These are phyloP conservation scores for Bos indicus DNA, from an alignment of 2,113 vertebrate species.

Conservation along the genomic window DNA sequence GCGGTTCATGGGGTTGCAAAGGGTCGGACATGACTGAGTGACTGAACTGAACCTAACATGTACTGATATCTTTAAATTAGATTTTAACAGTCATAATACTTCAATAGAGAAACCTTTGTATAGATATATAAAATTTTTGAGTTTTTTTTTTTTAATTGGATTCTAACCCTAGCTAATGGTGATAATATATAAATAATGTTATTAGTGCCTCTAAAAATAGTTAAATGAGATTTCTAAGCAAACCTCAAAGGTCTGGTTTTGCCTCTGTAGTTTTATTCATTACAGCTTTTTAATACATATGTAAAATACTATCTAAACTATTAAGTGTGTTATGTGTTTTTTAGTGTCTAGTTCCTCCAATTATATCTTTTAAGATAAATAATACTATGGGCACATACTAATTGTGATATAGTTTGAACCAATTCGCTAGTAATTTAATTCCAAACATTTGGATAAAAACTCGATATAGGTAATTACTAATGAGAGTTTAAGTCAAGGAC, in stretches of 20 bases:
- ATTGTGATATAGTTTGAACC: not conserved
- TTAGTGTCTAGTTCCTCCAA: not conserved
- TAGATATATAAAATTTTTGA: not conserved
- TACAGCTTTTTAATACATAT: not conserved
- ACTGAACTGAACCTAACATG: not conserved
- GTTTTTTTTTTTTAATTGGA: not conserved
- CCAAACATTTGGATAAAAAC: not conserved
- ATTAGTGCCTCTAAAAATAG: not conserved
- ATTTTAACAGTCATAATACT: not conserved
- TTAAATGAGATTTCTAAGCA: not conserved
- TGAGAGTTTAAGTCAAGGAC: not conserved
- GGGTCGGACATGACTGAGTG: rapidly evolving
- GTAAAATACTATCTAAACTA: not conserved
- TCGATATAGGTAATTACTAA: not conserved
- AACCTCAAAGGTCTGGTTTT: not conserved
- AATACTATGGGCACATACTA: not conserved
- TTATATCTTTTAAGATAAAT: not conserved
- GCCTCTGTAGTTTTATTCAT: not conserved
- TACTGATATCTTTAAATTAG: not conserved
- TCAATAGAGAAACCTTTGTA: not conserved
- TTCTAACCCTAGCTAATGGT: not conserved
- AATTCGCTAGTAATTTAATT: not conserved
- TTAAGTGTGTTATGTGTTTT: not conserved
- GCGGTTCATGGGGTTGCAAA: not conserved
- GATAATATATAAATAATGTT: not conserved